These are phyloP conservation scores for Castor canadensis DNA, from an alignment of 2,113 vertebrate species.

Conservation along the genomic window DNA sequence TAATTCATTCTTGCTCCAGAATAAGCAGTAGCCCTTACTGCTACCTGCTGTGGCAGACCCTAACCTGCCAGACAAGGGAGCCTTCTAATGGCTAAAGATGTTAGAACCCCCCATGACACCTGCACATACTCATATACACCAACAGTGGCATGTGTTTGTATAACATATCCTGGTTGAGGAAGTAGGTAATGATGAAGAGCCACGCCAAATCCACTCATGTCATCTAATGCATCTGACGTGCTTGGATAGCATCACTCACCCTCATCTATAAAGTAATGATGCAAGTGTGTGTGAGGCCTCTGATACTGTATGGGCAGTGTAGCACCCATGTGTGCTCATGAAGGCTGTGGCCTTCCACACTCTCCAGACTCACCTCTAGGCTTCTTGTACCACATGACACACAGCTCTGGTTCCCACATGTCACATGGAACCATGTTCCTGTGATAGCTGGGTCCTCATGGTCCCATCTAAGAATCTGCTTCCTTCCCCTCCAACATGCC, in stretches of 20 bases:
- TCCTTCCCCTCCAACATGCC: neutral
- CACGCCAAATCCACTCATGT: rapidly evolving
- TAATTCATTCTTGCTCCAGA: neutral
- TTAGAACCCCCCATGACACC: neutral
- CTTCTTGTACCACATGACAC: neutral
- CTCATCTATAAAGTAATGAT: too few species aligned
- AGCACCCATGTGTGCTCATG: neutral
- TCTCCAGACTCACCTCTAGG: too few species aligned
- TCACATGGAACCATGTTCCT: neutral
- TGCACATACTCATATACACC: neutral
- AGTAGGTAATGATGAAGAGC: neutral
- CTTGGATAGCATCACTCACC: too few species aligned
- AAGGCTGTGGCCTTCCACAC: neutral
- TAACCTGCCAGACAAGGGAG: neutral
- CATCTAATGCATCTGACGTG: neutral
- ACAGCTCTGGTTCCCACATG: neutral
- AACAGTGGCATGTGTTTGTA: neutral
- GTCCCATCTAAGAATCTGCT: neutral
- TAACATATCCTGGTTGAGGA: neutral
- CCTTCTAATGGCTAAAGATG: neutral
- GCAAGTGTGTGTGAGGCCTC: neutral
- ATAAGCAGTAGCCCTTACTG: neutral
- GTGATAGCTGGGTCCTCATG: neutral
- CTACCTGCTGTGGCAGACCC: neutral
- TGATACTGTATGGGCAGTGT: too few species aligned